Percentiles rank a stretch among this genome's conserved stretches.
Evolutionary conservation across 2,113 vertebrate species (phyloP).

Genomic region (Ancistrus triradiatus): DNA sequence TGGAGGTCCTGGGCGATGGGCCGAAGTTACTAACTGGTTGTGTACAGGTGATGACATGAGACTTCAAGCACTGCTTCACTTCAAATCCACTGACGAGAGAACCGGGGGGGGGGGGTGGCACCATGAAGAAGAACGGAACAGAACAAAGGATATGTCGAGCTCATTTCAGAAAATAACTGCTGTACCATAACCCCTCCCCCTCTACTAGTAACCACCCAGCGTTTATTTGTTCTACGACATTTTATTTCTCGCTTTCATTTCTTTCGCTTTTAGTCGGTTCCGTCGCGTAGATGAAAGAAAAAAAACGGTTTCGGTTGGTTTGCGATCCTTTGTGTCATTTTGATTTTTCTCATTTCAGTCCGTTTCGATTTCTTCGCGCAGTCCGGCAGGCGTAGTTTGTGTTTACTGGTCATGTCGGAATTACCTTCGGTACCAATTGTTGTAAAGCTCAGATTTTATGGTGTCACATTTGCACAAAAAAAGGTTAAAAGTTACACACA

Average conservation of each 20-base stretch:
- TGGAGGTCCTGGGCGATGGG: constrained; percentile 90
- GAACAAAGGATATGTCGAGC: constrained; percentile 69
- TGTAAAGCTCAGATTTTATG: constrained; percentile 60
- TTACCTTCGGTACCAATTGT: constrained; percentile 68
- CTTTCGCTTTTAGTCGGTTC: constrained; percentile 62
- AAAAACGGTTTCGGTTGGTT: constrained; percentile 58
- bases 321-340: constrained; percentile 58
- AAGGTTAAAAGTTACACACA: constrained; percentile 54
- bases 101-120: constrained; percentile 74
- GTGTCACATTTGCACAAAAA: constrained; percentile 62
- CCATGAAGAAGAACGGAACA: constrained; percentile 64
- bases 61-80: constrained; percentile 82
- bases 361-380: constrained; percentile 51
- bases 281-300: constrained; percentile 36
- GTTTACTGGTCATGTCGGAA: constrained; percentile 75
- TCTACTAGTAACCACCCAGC: constrained; percentile 70
- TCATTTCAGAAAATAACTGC: constrained; percentile 91
- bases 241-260: constrained; percentile 53
- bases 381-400: constrained; percentile 64
- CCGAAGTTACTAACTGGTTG: constrained; percentile 91
- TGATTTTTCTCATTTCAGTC: constrained; percentile 34
- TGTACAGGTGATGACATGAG: constrained; percentile 86
- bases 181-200: constrained; percentile 89
- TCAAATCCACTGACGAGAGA: constrained; percentile 56
- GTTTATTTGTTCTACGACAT: constrained; percentile 66